Percentiles rank a stretch among this genome's conserved stretches.
These are phyloP conservation scores for Melinaea marsaeus DNA, from an alignment of 2,888 invertebrate genomes.

Conservation along the genomic window DNA sequence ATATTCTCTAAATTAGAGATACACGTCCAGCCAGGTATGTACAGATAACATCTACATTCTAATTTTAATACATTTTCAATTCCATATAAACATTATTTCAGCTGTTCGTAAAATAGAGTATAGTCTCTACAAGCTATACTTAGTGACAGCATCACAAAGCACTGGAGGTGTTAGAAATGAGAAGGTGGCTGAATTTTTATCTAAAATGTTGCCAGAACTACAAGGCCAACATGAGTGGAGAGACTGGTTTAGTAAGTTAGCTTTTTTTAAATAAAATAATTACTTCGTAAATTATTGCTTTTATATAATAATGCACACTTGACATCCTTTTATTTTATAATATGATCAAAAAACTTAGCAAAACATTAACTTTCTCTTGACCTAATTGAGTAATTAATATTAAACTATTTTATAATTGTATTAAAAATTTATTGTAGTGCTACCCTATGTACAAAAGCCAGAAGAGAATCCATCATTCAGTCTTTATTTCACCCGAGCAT, in stretches of 20 bases:
- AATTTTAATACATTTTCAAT: not conserved
- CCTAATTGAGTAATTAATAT: no score
- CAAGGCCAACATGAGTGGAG: conserved; percentile 95
- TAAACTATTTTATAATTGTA: no score
- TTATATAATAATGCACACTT: no score
- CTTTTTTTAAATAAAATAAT: no score
- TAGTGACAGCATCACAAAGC: conserved; percentile 87
- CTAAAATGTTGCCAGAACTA: conserved; percentile 90
- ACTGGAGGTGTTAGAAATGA: conserved; percentile 87
- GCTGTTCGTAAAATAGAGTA: conserved; percentile 90
- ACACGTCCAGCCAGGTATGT: conserved; percentile 84
- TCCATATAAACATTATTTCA: conserved; percentile 42
- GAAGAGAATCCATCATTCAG: conserved; percentile 93
- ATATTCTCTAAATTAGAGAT: conserved; percentile 93
- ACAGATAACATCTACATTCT: not conserved
- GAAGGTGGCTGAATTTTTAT: conserved; percentile 92
- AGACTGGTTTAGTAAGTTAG: conserved; percentile 95
- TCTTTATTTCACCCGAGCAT: conserved; percentile 93
- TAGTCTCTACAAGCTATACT: conserved; percentile 90
- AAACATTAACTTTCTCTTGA: no score
- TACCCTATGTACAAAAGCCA: conserved; percentile 94
- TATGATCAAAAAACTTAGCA: no score
- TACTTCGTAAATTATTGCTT: no score
- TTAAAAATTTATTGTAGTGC: conserved; percentile 78
- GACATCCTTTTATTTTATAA: no score